Evolutionary conservation across 2,797 vertebrate genomes (phyloP).

Genomic region (Huso huso): DNA sequence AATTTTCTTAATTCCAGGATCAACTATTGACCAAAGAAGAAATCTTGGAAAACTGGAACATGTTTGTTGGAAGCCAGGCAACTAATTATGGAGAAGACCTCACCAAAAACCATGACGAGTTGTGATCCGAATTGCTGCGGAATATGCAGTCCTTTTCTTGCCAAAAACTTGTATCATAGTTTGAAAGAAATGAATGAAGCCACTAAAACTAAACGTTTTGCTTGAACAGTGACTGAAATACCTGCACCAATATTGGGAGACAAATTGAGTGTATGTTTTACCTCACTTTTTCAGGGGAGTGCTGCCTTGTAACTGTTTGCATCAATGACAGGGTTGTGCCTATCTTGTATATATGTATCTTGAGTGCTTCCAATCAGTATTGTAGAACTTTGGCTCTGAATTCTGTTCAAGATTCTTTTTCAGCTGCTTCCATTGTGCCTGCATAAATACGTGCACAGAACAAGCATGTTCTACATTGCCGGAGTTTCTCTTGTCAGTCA

Average conservation of each 20-base stretch:
- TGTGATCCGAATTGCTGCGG: slow-evolving; percentile 55
- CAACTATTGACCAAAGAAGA: slow-evolving; percentile 86
- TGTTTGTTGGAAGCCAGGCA: slow-evolving; percentile 97
- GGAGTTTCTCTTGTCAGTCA: too few relatives aligned
- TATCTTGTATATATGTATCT: slow-evolving; percentile 3
- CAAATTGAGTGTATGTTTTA: slow-evolving; percentile 18
- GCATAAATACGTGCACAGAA: too few relatives aligned
- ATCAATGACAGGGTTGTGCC: slow-evolving; percentile 4
- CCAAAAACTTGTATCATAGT: slow-evolving; percentile 21
- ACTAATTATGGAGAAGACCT: slow-evolving; percentile 97
- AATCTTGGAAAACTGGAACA: slow-evolving; percentile 96
- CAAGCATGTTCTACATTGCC: too few relatives aligned
- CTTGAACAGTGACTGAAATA: not conserved
- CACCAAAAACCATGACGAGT: slow-evolving; percentile 86
- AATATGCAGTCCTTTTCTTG: slow-evolving; percentile 3
- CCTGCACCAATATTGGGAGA: not conserved
- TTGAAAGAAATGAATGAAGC: slow-evolving; percentile 19
- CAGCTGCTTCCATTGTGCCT: too few relatives aligned
- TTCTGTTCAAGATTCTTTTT: too few relatives aligned
- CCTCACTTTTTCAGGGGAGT: slow-evolving; percentile 23
- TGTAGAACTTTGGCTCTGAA: too few relatives aligned
- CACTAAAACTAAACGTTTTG: not conserved
- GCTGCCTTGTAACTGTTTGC: slow-evolving; percentile 5
- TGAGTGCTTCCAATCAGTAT: too few relatives aligned
- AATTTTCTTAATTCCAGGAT: slow-evolving; percentile 56